Evolutionary conservation across 2,888 invertebrate genomes (phyloP).

Genomic region (Tortrix viridana): DNA sequence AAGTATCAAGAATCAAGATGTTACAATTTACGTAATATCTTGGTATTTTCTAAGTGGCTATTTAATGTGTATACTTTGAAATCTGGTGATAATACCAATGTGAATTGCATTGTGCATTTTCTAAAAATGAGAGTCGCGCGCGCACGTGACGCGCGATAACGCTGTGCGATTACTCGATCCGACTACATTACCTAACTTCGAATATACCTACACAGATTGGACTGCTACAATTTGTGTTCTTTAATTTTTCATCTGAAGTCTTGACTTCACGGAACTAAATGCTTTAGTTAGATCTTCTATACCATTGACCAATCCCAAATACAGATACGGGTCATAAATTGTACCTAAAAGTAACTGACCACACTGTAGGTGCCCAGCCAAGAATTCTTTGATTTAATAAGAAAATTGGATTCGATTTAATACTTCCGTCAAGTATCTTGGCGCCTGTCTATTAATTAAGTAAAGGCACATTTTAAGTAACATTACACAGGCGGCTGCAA

Average conservation of each 20-base stretch:
- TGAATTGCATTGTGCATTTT: slow-evolving; percentile 42
- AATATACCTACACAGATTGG: not conserved
- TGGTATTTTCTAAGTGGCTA: slow-evolving; percentile 10
- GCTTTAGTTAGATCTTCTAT: too few relatives aligned
- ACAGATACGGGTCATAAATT: too few relatives aligned
- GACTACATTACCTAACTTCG: not conserved
- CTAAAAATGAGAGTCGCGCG: slow-evolving; percentile 22
- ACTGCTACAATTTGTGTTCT: too few relatives aligned
- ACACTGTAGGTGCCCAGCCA: too few relatives aligned
- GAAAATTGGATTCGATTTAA: not conserved
- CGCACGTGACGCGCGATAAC: slow-evolving; percentile 19
- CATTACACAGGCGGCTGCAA: slow-evolving; percentile 30
- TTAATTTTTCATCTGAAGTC: too few relatives aligned
- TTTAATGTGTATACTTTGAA: slow-evolving; percentile 25
- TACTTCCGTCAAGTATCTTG: slow-evolving; percentile 7
- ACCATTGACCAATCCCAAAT: too few relatives aligned
- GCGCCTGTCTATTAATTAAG: not conserved
- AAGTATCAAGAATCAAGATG: slow-evolving; percentile 19
- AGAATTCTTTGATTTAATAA: not conserved
- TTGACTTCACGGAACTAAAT: too few relatives aligned
- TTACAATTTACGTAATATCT: slow-evolving; percentile 27
- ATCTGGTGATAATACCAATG: slow-evolving; percentile 16
- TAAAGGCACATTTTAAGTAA: slow-evolving; percentile 9
- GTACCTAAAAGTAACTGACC: too few relatives aligned
- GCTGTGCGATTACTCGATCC: slow-evolving; percentile 5